A percentile compares a stretch with the other conserved stretches of the same genome.
phyloP scores from a whole-genome alignment of 1,140 invertebrate species.

The Lepidurus apus region DNA sequence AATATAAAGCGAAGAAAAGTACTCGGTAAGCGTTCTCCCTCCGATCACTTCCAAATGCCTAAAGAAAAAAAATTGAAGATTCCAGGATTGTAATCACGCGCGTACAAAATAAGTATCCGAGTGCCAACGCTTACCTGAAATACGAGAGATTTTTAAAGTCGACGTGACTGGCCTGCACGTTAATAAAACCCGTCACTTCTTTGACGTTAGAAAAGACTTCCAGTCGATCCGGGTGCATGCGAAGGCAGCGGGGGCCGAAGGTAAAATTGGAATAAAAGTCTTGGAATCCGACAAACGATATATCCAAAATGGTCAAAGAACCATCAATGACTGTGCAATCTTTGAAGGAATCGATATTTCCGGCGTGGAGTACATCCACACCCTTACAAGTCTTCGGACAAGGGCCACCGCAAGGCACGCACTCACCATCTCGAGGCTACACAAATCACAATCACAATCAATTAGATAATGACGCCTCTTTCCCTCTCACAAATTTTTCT shows the following conservation, averaged over 20 bases:
- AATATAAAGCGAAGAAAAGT: conserved; percentile 81
- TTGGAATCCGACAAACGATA: conserved; percentile 82
- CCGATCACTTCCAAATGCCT: conserved; percentile 87
- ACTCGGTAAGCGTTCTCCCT: conserved; percentile 77
- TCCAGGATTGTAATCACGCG: no score
- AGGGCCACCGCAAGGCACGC: conserved; percentile 86
- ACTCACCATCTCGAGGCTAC: conserved; percentile 72
- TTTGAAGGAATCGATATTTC: conserved; percentile 81
- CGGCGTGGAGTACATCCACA: conserved; percentile 67
- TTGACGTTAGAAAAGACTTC: conserved; percentile 86
- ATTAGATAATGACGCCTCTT: no score
- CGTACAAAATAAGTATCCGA: no score
- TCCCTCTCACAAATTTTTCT: no score
- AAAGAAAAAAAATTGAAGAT: conserved; percentile 19
- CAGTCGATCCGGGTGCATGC: conserved; percentile 77
- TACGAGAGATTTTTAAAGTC: conserved; percentile 86
- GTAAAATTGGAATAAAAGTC: conserved; percentile 72
- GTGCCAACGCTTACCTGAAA: conserved; percentile 52
- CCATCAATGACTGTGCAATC: conserved; percentile 94
- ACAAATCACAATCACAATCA: not conserved
- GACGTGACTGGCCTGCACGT: conserved; percentile 78
- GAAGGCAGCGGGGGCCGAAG: conserved; percentile 65
- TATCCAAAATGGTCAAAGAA: conserved; percentile 81
- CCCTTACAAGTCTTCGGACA: conserved; percentile 87
- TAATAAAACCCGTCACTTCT: conserved; percentile 87